Base-by-base conservation (phyloP, 2,113 vertebrate species). In the Sceloporus tristichus region DNA sequence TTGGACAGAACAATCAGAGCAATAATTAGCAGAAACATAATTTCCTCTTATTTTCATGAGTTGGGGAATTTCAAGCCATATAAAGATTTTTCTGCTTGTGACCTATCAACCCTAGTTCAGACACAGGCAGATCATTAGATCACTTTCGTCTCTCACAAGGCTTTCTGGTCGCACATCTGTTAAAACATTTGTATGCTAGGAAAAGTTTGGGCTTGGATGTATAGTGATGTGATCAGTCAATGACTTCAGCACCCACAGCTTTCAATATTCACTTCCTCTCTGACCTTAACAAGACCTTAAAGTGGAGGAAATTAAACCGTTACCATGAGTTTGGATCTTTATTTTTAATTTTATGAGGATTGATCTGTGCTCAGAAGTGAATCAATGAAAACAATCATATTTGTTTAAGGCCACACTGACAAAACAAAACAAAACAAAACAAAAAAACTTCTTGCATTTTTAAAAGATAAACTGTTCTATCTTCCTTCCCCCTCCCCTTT, bases 341-440 rank as follows among this genome's bases (percentile, higher is more conserved):
- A 9, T 88, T 76, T 25, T 48, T 48, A 48, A 53, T 19, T 1
- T 54, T 21, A 21, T 38, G 29, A 27, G 9, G 4, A 71, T 25
- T 77, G 18, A 5, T 0, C 82, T 87, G 62, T 53, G 0, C 2
- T 76, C 84, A 73, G 38, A 25, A 76, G 77, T 56, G 91, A 66
- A 85, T 59, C 0, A 34, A 18, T 42, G 25, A 81, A 48, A 88
- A 42, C 34, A 40, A 94, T 29, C 75, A 75, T 9, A 77, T 92
- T 85, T 75, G 65, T 40, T 77, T 89, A 76, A 53, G 42, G 85
- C 0, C 0, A 89, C 38, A 29, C 2, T 13, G 59, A 21, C 38
- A 2, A 65, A 70, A 70, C 5, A 27, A 29, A 71, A 16, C 13
- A 62, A 3, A 34, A 34, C 34, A 34, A 34, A 34, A 34, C 34